phyloP scores from a whole-genome alignment of 2,113 vertebrate genomes.

The Platichthys flesus region DNA sequence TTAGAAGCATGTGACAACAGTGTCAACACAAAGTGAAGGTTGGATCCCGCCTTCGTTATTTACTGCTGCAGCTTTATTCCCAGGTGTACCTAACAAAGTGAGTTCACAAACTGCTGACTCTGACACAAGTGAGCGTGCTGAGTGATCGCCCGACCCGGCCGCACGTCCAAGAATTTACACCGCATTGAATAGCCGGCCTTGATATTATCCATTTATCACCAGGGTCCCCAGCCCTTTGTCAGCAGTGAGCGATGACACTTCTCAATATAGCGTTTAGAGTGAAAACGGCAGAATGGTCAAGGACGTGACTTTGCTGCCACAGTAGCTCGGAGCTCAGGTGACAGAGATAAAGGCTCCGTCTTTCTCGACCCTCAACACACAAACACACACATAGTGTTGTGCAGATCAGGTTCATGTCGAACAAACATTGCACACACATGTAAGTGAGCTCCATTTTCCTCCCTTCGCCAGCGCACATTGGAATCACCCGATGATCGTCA shows the following conservation, averaged over 20 bases:
- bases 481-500: constrained; percentile 7
- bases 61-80: neutral
- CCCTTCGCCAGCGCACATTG: neutral
- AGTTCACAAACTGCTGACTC: neutral
- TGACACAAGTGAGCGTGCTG: neutral
- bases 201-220: constrained; percentile 65
- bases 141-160: constrained; percentile 10
- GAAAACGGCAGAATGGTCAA: constrained; percentile 76
- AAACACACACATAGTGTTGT: neutral
- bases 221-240: constrained; percentile 64
- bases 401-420: neutral
- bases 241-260: constrained; percentile 73
- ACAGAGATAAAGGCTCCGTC: constrained; percentile 49
- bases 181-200: constrained; percentile 50
- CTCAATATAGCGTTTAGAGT: constrained; percentile 73
- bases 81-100: neutral
- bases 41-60: neutral
- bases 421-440: neutral
- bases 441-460: too few species aligned
- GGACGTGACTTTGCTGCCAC: constrained; percentile 71
- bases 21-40: too few species aligned
- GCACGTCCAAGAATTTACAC: constrained; percentile 29
- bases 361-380: neutral
- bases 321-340: constrained; percentile 45
- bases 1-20: too few species aligned